Percentiles rank a stretch among this genome's conserved stretches.
phyloP scores from a whole-genome alignment of 2,113 vertebrate genomes.

The Cryptomyrus ogoouensis region DNA sequence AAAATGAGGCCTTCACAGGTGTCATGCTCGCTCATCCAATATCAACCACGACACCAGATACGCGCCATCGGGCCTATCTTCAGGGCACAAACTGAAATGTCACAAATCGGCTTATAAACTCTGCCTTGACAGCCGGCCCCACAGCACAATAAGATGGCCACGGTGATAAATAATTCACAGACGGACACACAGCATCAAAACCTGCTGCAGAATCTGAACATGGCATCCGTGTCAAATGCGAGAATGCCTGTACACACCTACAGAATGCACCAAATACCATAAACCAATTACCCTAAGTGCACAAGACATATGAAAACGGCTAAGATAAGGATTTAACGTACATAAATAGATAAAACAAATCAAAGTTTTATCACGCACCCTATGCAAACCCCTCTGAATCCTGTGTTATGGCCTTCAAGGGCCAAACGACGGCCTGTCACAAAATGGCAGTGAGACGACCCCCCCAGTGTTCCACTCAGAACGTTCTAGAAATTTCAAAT shows the following conservation, averaged over 20 bases:
- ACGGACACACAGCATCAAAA: neutral
- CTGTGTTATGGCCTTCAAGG: neutral
- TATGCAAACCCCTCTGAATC: neutral
- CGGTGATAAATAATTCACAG: neutral
- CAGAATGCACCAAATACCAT: neutral
- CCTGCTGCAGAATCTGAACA: neutral
- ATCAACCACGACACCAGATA: neutral
- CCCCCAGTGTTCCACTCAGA: neutral
- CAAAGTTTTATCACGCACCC: neutral
- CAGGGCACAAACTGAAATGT: neutral
- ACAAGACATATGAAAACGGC: neutral
- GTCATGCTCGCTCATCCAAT: neutral
- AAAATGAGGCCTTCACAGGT: neutral
- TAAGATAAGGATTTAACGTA: neutral
- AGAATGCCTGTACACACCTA: neutral
- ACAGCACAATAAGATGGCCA: neutral
- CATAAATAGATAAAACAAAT: neutral
- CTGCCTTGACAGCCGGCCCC: neutral
- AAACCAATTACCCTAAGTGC: neutral
- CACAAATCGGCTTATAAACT: neutral
- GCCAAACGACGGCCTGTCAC: neutral
- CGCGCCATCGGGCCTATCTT: neutral
- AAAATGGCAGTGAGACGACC: neutral
- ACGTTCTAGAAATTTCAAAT: neutral
- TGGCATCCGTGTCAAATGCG: neutral